Base-by-base conservation (phyloP, 2,113 vertebrate genomes). In the Sander lucioperca region DNA sequence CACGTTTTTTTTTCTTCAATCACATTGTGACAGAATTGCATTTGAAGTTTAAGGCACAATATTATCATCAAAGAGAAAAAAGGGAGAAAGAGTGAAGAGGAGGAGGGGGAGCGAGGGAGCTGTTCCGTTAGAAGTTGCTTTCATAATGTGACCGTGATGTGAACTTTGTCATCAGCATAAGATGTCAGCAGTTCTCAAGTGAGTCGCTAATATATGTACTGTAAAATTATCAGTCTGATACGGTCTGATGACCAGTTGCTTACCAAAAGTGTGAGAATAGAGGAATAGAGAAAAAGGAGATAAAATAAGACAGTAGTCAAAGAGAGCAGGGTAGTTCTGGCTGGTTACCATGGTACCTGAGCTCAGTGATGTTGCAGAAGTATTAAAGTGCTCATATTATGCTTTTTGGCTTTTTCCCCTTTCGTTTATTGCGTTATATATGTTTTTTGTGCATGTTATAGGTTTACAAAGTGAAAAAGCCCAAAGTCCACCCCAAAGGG, bases 341-440 rank as follows among this genome's bases (percentile, higher is more conserved):
- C 65, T 77, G 74, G 92, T 92, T 89, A 79, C 91, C 92, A 91
- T 91, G 91, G 91, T 79, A 83, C 79, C 89, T 86, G 76, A 79
- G 77, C 63, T 83, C 72, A 64, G 66, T 13, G 62, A 27, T 77
- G 79, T 71, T 86, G 79, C 72, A 77, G 76, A 73, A 77, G 82
- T 72, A 58, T 88, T 85, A 79, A 33, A 33, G 33, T 33, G 33
- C 33, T 33, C 33, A 33, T 33, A 33, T 33, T 33, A 33, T 33
- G 33, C 33, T 6, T 33, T 33, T 33, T 33, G 33, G 33, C 33
- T 30, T 33, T 33, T 33, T 6, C 33, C 33, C 33, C 6, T 33
- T 33, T 6, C 33, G 0, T 33, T 33, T 33, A 6, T 33, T 33
- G 33, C 7, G 33, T 33, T 33, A 33, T 33, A 33, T 1, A 33